phyloP scores from a whole-genome alignment of 2,797 vertebrate species.

The Betta splendens region DNA sequence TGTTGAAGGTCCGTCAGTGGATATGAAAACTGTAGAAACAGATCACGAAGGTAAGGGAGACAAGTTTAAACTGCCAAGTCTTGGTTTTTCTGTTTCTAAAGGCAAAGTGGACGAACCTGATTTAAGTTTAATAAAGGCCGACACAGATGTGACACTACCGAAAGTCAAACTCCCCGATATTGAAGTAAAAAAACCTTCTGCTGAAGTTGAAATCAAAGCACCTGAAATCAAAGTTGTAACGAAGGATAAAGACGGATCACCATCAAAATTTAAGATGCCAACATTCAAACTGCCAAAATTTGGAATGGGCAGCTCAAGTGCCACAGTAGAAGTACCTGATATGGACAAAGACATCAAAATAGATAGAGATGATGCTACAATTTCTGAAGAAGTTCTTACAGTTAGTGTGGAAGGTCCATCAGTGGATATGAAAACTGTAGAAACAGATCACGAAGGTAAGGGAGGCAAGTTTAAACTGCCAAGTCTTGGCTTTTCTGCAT shows the following conservation, averaged over 20 bases:
- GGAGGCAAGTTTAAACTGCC: too few species aligned
- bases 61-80: too few species aligned
- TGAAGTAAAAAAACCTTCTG: too few species aligned
- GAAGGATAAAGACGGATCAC: constrained; percentile 26
- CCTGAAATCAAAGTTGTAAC: constrained; percentile 33
- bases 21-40: constrained; percentile 14
- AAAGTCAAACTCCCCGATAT: too few species aligned
- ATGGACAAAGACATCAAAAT: constrained; percentile 21
- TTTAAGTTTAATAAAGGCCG: background rate
- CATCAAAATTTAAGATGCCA: constrained; percentile 62
- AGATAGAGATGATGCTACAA: too few species aligned
- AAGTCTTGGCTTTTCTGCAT: too few species aligned
- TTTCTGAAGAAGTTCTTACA: too few species aligned
- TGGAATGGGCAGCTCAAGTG: constrained; percentile 33
- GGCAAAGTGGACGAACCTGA: background rate
- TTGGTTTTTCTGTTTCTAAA: too few species aligned
- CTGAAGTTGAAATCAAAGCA: constrained; percentile 23
- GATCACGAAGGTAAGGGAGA: constrained; percentile 43
- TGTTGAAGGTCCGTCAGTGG: constrained; percentile 12
- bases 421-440: constrained; percentile 18
- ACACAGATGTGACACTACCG: constrained; percentile 17
- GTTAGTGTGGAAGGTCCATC: constrained; percentile 1
- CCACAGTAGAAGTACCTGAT: constrained; percentile 35
- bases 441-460: constrained; percentile 24
- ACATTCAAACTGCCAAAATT: constrained; percentile 77